Percentiles rank a stretch among this genome's conserved stretches.
phyloP scores from a whole-genome alignment of 2,113 vertebrate genomes.

The Lycaon pictus region DNA sequence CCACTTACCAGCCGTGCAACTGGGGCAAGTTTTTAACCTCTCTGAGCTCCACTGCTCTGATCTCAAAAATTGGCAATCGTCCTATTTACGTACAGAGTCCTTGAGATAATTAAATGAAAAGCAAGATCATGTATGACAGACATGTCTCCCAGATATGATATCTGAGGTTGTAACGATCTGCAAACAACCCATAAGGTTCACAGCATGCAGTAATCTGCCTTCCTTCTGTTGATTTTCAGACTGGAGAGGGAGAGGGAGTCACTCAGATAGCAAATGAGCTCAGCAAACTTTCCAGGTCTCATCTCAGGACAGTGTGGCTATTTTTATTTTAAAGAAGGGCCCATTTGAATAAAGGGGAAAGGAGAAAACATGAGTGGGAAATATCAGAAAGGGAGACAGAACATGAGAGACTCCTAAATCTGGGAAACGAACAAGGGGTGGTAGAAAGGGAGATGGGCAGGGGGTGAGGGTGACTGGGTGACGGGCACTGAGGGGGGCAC shows the following conservation, averaged over 20 bases:
- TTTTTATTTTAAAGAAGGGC: neutral
- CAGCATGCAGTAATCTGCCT: neutral
- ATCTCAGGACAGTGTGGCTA: neutral
- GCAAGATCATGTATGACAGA: neutral
- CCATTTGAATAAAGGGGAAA: neutral
- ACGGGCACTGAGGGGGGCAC: too few relatives aligned
- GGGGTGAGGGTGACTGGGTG: too few relatives aligned
- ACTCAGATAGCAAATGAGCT: neutral
- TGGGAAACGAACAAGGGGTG: too few relatives aligned
- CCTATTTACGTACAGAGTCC: neutral
- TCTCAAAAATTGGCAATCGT: neutral
- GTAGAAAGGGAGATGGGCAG: too few relatives aligned
- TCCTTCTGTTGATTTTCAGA: neutral
- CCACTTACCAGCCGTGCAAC: neutral
- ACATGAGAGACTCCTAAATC: too few relatives aligned
- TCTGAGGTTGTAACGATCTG: neutral
- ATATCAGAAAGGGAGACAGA: too few relatives aligned
- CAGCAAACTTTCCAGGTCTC: neutral
- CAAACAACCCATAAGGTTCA: neutral
- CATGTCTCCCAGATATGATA: neutral
- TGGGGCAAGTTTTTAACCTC: neutral
- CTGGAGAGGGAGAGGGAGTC: neutral
- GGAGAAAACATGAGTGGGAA: too few relatives aligned
- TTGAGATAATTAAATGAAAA: neutral
- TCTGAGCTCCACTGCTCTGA: neutral